A percentile compares a stretch with the other conserved stretches of the same genome.
phyloP scores from a whole-genome alignment of 2,797 vertebrate species.

The Cryptoprocta ferox region DNA sequence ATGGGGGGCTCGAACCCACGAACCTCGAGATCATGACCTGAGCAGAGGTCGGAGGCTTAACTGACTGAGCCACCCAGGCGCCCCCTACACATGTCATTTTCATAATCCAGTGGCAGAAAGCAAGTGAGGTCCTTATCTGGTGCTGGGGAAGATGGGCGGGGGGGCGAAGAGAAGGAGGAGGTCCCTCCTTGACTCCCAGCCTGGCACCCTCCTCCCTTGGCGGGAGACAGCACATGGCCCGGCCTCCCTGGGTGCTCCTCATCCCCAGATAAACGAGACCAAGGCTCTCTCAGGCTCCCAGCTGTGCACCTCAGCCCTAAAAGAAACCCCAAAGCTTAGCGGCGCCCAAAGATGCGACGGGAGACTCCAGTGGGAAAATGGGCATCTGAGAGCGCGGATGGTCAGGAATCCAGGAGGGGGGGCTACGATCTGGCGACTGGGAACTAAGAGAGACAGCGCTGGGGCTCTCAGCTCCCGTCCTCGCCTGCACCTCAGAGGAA shows the following conservation, averaged over 20 bases:
- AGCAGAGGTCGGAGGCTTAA: too few relatives aligned
- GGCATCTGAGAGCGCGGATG: neutral
- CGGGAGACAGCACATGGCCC: rapidly evolving
- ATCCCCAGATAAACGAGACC: neutral
- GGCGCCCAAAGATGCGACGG: neutral
- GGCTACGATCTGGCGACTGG: neutral
- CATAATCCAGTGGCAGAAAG: neutral
- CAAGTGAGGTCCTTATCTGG: neutral
- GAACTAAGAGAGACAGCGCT: neutral
- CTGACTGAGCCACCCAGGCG: too few relatives aligned
- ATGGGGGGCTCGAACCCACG: too few relatives aligned
- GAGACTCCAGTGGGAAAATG: neutral
- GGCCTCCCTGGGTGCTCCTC: neutral
- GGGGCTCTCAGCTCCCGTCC: neutral
- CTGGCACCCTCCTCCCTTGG: neutral
- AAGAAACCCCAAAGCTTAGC: neutral
- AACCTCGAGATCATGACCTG: too few relatives aligned
- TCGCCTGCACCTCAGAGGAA: neutral
- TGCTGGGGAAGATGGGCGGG: neutral
- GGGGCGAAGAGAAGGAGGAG: neutral
- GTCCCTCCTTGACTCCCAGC: neutral
- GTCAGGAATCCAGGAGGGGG: neutral
- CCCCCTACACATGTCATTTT: neutral
- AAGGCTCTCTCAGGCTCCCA: neutral
- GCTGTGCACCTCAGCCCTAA: neutral